Evolutionary conservation across 1,140 invertebrate genomes (phyloP), one percentile per base, ranked within the genome.

Genomic region (Nilaparvata lugens): DNA sequence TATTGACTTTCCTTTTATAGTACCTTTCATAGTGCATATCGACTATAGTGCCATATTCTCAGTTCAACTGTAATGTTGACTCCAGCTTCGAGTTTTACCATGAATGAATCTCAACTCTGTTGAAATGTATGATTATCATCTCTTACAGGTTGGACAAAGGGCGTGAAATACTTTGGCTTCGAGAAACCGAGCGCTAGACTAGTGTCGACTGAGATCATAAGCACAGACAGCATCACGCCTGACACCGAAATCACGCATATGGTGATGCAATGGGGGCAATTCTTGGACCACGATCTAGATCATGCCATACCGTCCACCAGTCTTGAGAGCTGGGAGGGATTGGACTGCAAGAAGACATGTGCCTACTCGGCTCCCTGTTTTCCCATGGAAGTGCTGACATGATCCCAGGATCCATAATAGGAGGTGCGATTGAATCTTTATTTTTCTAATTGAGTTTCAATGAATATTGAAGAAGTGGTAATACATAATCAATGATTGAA

Each of bases 241-340:
- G 95, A 97, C 73, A 73, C 82, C 1, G 68, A 77, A 55, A 89
- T 90, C 58, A 93, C 91, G 0, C 93, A 96, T 67, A 98, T 99
- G 95, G 82, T 97, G 0, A 99, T 99, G 96, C 96, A 98, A 74
- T 98, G 96, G 96, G 96, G 96, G 1, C 96, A 98, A 73, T 98
- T 97, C 77, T 69, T 98, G 9, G 96, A 98, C 73, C 97, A 99
- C 69, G 97, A 99, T 72, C 75, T 99, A 35, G 92, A 94, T 69
- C 93, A 98, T 69, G 86, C 94, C 1, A 83, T 97, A 19, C 93
- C 94, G 2, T 89, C 95, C 0, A 86, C 97, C 0, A 93, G 92
- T 63, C 88, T 89, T 53, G 91, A 95, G 69, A 93, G 91, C 55
- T 99, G 96, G 82, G 93, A 96, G 71, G 95, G 69, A 0, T 83